These are phyloP conservation scores for Sarcophaga caerulescens DNA, from an alignment of 2,888 invertebrate genomes.

Conservation along the genomic window DNA sequence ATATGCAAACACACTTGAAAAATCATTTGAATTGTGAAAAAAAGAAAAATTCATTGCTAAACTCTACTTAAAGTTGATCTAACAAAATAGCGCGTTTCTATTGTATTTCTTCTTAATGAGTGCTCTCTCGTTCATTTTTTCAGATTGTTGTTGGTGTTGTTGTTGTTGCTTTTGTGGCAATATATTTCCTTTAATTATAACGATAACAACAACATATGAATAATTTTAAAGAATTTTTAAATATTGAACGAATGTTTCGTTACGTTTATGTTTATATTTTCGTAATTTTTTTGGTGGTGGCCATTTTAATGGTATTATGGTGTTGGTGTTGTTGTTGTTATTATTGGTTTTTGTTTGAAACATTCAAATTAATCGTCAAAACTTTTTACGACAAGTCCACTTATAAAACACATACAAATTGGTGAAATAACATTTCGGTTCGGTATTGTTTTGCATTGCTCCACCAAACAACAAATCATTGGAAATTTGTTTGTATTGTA, in stretches of 20 bases:
- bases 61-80: slow-evolving; percentile 41
- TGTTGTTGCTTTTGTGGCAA: not conserved
- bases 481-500: slow-evolving; percentile 51
- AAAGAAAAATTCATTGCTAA: slow-evolving; percentile 46
- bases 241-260: too few relatives aligned
- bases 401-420: slow-evolving; percentile 60
- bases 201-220: slow-evolving; percentile 18
- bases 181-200: slow-evolving; percentile 58
- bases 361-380: slow-evolving; percentile 59
- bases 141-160: not conserved
- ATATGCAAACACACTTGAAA: slow-evolving; percentile 25
- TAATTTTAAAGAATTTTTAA: slow-evolving; percentile 28
- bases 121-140: too few relatives aligned
- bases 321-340: not conserved
- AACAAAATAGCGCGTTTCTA: slow-evolving; percentile 46
- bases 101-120: slow-evolving; percentile 15
- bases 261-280: not conserved
- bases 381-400: slow-evolving; percentile 62
- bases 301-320: not conserved
- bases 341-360: slow-evolving; percentile 16
- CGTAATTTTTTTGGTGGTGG: not conserved
- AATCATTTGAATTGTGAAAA: slow-evolving; percentile 50
- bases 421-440: slow-evolving; percentile 38
- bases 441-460: slow-evolving; percentile 23
- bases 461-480: slow-evolving; percentile 37